Evolutionary conservation across 2,113 vertebrate genomes (phyloP).

Genomic region (Phrynosoma blainvillii): DNA sequence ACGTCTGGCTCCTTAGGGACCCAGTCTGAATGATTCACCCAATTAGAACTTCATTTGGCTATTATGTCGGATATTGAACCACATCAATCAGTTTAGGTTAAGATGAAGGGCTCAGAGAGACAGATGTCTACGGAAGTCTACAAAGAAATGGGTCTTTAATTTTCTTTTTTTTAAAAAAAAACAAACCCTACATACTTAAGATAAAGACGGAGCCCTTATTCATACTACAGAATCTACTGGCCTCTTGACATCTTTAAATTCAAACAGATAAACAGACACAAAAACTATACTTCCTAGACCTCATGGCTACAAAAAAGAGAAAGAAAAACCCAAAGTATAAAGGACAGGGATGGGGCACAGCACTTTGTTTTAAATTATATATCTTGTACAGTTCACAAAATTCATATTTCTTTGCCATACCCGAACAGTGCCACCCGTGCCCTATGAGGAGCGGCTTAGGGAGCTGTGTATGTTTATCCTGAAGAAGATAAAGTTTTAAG

Average conservation of each 20-base stretch:
- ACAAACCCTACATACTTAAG: background rate
- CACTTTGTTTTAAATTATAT: too few species aligned
- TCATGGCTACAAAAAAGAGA: background rate
- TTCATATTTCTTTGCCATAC: too few species aligned
- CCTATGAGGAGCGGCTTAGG: too few species aligned
- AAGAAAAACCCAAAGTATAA: background rate
- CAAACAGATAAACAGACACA: background rate
- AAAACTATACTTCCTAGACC: background rate
- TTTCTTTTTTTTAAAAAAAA: background rate
- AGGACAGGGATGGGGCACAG: background rate
- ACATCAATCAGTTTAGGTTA: background rate
- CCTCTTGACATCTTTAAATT: background rate
- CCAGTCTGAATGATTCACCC: constrained; percentile 27
- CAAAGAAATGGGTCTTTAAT: background rate
- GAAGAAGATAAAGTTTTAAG: too few species aligned
- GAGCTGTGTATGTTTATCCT: too few species aligned
- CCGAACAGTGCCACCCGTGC: too few species aligned
- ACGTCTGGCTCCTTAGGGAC: background rate
- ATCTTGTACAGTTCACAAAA: too few species aligned
- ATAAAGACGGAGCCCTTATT: background rate
- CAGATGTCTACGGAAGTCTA: background rate
- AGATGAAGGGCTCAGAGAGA: background rate
- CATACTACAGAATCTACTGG: background rate
- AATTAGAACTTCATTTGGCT: background rate
- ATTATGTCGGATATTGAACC: background rate